Evolutionary conservation across 2,888 invertebrate genomes (phyloP).

Genomic region (Eugnorisma glareosa): DNA sequence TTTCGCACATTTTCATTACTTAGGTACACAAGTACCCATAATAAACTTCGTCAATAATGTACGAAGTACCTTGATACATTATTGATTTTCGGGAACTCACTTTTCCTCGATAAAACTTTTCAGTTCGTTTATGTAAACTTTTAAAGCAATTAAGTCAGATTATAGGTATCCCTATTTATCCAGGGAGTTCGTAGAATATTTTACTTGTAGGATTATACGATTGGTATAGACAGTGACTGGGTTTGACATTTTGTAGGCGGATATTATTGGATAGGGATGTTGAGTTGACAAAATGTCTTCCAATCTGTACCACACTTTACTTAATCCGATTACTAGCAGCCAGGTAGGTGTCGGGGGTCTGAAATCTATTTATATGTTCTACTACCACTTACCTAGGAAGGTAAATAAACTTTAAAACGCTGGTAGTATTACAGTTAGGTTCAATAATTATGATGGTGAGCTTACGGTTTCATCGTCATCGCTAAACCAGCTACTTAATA

Average conservation of each 20-base stretch:
- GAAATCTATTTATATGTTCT: slow-evolving; percentile 26
- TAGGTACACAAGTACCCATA: slow-evolving; percentile 7
- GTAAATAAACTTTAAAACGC: background rate
- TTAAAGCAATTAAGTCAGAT: slow-evolving; percentile 34
- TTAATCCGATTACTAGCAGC: slow-evolving; percentile 57
- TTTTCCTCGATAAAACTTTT: slow-evolving; percentile 14
- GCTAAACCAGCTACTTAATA: too few relatives aligned
- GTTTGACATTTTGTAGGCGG: slow-evolving; percentile 34
- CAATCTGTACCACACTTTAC: slow-evolving; percentile 51
- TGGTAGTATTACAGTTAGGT: background rate
- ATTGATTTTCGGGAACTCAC: slow-evolving; percentile 24
- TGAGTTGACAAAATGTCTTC: slow-evolving; percentile 47
- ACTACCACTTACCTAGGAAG: background rate
- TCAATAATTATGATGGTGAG: background rate
- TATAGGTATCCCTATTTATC: slow-evolving; percentile 20
- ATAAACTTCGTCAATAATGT: slow-evolving; percentile 21
- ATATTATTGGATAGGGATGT: slow-evolving; percentile 49
- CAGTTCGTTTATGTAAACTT: slow-evolving; percentile 29
- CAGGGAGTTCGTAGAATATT: slow-evolving; percentile 21
- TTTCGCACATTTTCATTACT: slow-evolving; percentile 25
- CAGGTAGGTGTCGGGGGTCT: slow-evolving; percentile 32
- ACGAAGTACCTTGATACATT: slow-evolving; percentile 21
- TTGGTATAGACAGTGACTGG: slow-evolving; percentile 31
- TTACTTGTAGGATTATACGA: slow-evolving; percentile 28
- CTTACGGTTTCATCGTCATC: background rate